phyloP scores from a whole-genome alignment of 1,140 invertebrate species.

The Trachelipus rathkii region DNA sequence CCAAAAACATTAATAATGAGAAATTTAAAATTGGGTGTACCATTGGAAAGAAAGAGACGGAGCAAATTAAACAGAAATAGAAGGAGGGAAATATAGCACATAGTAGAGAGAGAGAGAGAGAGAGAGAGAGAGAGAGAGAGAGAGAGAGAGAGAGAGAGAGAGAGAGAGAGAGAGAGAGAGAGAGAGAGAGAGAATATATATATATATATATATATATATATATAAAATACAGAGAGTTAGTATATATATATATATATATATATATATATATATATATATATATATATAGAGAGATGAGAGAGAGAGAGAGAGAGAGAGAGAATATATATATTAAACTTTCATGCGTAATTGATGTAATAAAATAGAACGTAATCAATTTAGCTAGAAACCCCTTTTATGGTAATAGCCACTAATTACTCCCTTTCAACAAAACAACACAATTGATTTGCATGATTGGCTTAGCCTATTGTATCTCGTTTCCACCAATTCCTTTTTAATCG shows the following conservation, averaged over 20 bases:
- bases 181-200: conserved; percentile 21
- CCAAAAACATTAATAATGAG: no score
- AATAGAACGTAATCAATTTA: not conserved
- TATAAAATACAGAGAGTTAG: conserved; percentile 30
- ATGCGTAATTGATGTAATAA: not conserved
- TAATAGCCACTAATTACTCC: not conserved
- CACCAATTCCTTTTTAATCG: not conserved
- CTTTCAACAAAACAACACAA: not conserved
- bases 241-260: no score
- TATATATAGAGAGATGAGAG: not conserved
- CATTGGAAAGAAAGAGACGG: no score
- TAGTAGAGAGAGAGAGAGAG: conserved; percentile 23
- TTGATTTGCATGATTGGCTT: conserved; percentile 6
- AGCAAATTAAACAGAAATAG: no score
- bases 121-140: conserved; percentile 32
- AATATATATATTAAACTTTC: conserved; percentile 16
- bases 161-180: not conserved
- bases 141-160: conserved; percentile 28
- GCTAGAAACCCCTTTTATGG: not conserved
- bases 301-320: conserved; percentile 21
- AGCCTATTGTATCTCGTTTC: not conserved
- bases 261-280: no score
- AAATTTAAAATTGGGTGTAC: no score
- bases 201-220: no score
- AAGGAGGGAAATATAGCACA: not conserved